A percentile compares a stretch with the other conserved stretches of the same genome.
phyloP scores from a whole-genome alignment of 2,797 vertebrate species.

The Oreonectes daqikongensis region DNA sequence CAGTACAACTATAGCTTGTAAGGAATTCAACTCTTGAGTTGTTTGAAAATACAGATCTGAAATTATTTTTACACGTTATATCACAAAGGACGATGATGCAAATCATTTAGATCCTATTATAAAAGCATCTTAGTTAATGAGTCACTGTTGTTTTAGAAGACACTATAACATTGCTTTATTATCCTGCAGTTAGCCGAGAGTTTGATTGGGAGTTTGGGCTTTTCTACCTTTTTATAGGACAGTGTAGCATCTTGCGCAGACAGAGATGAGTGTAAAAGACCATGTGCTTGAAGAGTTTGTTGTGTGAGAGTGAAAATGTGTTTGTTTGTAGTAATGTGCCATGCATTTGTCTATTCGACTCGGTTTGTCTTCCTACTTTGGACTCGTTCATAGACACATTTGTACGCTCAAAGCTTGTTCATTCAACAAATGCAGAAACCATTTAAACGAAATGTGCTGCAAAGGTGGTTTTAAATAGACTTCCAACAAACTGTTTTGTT shows the following conservation, averaged over 20 bases:
- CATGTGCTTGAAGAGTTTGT: slow-evolving; percentile 10
- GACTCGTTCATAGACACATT: not conserved
- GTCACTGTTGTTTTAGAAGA: not conserved
- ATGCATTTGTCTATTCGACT: slow-evolving; percentile 19
- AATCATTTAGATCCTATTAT: not conserved
- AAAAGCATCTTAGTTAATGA: not conserved
- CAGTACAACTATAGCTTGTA: not conserved
- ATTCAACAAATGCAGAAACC: not conserved
- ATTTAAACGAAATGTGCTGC: too few species aligned
- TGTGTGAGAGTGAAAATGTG: slow-evolving; percentile 18
- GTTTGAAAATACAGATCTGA: not conserved
- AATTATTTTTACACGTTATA: not conserved
- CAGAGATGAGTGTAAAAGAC: not conserved
- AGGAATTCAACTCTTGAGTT: not conserved
- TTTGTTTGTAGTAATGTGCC: slow-evolving; percentile 3
- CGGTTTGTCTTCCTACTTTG: not conserved
- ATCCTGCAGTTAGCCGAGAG: too few species aligned
- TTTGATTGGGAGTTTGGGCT: too few species aligned
- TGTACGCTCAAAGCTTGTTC: not conserved
- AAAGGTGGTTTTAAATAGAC: not conserved
- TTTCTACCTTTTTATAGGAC: too few species aligned
- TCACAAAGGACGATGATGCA: not conserved
- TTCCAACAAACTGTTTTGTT: not conserved
- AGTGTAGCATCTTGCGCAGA: not conserved
- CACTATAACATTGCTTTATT: too few species aligned